Base-by-base conservation (phyloP, 2,888 invertebrate genomes). In the Drosophila setosimentum region DNA sequence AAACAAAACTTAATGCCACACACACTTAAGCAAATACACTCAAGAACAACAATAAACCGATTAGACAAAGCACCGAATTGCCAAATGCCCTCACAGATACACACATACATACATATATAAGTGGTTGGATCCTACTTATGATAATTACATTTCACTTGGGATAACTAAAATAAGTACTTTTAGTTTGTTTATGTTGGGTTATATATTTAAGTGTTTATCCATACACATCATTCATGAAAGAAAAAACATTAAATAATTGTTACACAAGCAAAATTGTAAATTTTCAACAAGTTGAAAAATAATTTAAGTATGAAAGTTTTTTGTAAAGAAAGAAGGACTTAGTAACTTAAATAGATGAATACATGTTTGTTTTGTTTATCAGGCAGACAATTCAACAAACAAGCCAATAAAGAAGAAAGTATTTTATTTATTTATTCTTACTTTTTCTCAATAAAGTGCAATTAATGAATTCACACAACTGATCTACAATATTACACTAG, bases 1-100 rank as follows among this genome's bases (percentile, higher is more conserved):
- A 64, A 69, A 70, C 40, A 54, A 68, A 78, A 78, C 66, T 68
- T 60, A 27, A 70, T 58, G 54, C 45, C 48, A 61, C 75, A 58
- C 74, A 54, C 59, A 68, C 32, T 37, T 21, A 32, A 35, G 48
- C 27, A 62, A 37, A 42, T n/a, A 50, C 27, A 61, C 2, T 29
- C 18, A 16, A 42, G 29, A 37, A 54, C 37, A 51, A 55, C 35
- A 40, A n/a, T 21, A 7, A 49, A 10, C 27, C 27, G 2, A 27
- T 27, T 54, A 37, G 40, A 35, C 24, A 59, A 40, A 55, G 16
- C 65, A 33, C 8, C 60, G 51, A 73, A 57, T 3, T 30, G 32
- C 2, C 18, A 18, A 32, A 64, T 60, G 60, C 73, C 37, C 74
- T 73, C 29, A 7, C 59, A 30, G 1, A 21, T 11, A 6, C 6